Conservation (phyloP, 2,113 vertebrate genomes). For the Phylloscopus trochilus region DNA sequence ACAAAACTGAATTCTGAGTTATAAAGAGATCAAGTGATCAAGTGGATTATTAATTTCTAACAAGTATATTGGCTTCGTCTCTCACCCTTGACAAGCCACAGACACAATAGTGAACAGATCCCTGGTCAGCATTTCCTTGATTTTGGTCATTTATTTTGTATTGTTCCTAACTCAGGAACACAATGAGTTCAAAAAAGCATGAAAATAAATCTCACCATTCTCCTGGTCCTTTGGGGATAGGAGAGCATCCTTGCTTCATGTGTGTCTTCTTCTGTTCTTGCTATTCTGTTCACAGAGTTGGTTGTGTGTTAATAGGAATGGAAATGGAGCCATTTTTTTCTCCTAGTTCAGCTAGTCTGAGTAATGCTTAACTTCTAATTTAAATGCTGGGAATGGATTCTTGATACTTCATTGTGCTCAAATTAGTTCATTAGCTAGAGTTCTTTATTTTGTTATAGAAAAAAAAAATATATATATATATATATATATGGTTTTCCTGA, state of each 20-base stretch:
- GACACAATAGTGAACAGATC: neutral
- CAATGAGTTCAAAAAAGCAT: neutral
- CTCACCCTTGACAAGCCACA: neutral
- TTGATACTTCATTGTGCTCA: neutral
- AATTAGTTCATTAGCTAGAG: neutral
- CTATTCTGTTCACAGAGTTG: neutral
- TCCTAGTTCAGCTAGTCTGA: neutral
- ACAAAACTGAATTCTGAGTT: neutral
- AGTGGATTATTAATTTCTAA: neutral
- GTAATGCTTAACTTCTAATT: neutral
- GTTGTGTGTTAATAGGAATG: neutral
- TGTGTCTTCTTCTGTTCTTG: neutral
- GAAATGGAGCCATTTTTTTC: neutral
- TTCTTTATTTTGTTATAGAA: neutral
- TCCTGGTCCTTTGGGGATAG: neutral
- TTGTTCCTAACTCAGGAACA: neutral
- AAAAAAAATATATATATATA: too few relatives aligned
- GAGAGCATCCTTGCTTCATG: neutral
- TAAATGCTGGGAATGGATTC: neutral
- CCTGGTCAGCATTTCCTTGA: neutral
- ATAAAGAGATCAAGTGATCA: neutral
- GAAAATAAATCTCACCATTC: neutral
- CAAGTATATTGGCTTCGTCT: neutral
- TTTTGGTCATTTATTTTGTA: neutral
- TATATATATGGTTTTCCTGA: neutral